Base-by-base conservation (phyloP, 2,113 vertebrate species). In the Lophochroa leadbeateri region DNA sequence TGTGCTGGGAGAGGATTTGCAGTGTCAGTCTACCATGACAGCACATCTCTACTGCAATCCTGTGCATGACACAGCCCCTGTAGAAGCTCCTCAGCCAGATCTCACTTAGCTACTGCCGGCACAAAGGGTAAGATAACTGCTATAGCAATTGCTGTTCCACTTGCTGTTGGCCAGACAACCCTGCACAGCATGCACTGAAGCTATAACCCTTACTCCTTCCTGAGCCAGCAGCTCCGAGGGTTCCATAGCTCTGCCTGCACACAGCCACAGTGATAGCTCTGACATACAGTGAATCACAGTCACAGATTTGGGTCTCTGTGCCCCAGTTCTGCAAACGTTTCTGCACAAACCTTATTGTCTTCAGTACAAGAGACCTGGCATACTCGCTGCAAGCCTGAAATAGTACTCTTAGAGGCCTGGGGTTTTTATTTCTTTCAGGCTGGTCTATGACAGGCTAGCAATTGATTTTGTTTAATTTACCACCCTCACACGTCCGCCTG, bases 91-190 rank as follows among this genome's bases (percentile, higher is more conserved):
- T 90, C 25, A 10, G 75, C 33, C 39, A 19, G 84, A 10, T 8
- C 64, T 64, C 21, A 0, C 71, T 2, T 8, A n/a, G 92, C 63
- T 13, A 2, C 33, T 5, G 6, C 43, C 0, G 0, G 52, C 52
- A 46, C 23, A 0, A 5, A 35, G 47, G 47, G 18, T 16, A 63
- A 68, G 18, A 11, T 10, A 43, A 8, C 25, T 10, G 57, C 57
- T 23, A 6, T 61, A 12, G 37, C 61, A 60, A 4, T 19, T 46
- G 35, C 82, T 67, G 4, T 0, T 14, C 53, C 13, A 1, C 46
- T 52, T 9, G 39, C 18, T 20, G 17, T 1, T 39, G 50, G 46
- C 29, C 68, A 6, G 35, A 6, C 21, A 35, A 0, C 20, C 88
- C 69, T 18, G 17, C 15, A 2, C 33, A 16, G 63, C 88, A 37